A percentile compares a stretch with the other conserved stretches of the same genome.
phyloP scores from a whole-genome alignment of 2,113 vertebrate genomes.

The Rhipidura dahli region DNA sequence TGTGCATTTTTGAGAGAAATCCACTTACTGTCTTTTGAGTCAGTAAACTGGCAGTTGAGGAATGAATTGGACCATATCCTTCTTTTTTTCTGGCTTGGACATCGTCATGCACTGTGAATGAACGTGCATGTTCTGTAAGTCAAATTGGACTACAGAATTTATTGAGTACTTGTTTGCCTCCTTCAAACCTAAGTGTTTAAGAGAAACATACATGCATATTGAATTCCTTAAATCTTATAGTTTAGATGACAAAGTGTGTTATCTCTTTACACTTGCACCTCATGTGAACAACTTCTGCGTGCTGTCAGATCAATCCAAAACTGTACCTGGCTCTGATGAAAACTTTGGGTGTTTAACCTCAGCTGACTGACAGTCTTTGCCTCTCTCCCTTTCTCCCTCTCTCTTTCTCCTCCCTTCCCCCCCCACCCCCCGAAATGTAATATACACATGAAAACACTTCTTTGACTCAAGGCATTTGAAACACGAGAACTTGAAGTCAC shows the following conservation, averaged over 20 bases:
- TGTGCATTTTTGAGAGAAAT: neutral
- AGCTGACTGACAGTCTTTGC: neutral
- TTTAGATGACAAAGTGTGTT: neutral
- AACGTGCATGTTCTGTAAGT: neutral
- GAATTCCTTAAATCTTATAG: neutral
- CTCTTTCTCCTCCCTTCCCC: neutral
- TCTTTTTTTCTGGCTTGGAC: neutral
- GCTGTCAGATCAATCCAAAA: neutral
- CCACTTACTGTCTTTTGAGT: neutral
- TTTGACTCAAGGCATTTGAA: neutral
- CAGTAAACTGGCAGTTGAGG: rapidly evolving
- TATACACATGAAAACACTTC: neutral
- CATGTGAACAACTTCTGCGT: neutral
- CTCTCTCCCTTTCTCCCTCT: neutral
- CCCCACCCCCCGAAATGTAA: rapidly evolving
- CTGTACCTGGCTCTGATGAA: neutral
- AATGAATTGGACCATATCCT: neutral
- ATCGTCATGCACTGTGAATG: neutral
- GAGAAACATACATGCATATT: neutral
- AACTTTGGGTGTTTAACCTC: neutral
- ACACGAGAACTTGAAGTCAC: neutral
- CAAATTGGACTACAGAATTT: neutral
- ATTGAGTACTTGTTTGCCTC: neutral
- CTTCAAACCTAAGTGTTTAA: neutral
- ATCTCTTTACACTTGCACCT: neutral